phyloP scores from a whole-genome alignment of 2,113 vertebrate genomes.

The Cynocephalus volans region DNA sequence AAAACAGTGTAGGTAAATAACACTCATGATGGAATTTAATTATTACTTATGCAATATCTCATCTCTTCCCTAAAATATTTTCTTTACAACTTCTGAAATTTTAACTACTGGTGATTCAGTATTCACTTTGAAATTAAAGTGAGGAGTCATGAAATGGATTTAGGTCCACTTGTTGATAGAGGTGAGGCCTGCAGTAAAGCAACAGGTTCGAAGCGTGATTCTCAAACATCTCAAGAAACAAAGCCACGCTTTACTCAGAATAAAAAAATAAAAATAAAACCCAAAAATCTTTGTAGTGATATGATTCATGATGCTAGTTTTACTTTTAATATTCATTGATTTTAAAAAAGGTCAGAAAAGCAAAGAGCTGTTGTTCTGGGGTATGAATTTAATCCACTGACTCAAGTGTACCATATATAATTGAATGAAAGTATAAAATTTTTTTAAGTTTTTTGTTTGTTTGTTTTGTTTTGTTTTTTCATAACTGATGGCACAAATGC shows the following conservation, averaged over 20 bases:
- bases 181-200: rapidly evolving
- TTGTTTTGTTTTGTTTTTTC: neutral
- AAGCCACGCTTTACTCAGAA: neutral
- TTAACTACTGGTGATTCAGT: neutral
- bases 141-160: neutral
- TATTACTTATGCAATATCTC: neutral
- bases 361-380: neutral
- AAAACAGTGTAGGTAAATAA: neutral
- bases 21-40: neutral
- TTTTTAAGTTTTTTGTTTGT: neutral
- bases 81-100: neutral
- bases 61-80: neutral
- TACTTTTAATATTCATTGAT: neutral
- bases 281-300: neutral
- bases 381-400: neutral
- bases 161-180: neutral
- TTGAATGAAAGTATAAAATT: neutral
- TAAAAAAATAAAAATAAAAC: neutral
- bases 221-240: neutral
- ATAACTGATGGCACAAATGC: neutral
- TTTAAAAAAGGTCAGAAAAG: neutral
- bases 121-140: slow-evolving; percentile 1
- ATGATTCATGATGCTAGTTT: neutral
- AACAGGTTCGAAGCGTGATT: neutral
- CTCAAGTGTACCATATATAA: neutral